A percentile compares a stretch with the other conserved stretches of the same genome.
Conservation (phyloP, 2,888 invertebrate genomes). For the Agrotis exclamationis region DNA sequence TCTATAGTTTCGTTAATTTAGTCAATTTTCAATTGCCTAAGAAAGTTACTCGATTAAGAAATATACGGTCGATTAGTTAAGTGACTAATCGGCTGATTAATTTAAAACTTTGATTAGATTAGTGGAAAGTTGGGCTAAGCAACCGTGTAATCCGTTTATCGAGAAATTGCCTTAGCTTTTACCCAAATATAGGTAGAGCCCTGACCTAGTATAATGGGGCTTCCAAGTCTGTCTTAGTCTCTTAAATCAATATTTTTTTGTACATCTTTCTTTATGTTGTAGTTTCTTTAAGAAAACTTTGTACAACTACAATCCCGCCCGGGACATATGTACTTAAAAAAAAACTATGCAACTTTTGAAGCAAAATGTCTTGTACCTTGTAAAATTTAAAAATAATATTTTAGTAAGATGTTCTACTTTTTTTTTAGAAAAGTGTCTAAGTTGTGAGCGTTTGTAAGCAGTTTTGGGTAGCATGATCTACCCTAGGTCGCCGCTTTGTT, state of each 20-base stretch:
- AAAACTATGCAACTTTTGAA: constrained; percentile 19
- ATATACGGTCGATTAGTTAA: constrained; percentile 31
- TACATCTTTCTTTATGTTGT: not conserved
- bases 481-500: no score
- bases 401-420: no score
- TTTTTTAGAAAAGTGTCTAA: no score
- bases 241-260: not conserved
- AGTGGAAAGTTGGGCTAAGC: constrained; percentile 29
- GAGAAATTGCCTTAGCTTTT: not conserved
- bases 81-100: constrained; percentile 44
- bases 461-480: no score
- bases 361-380: not conserved
- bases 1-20: constrained; percentile 37
- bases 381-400: constrained; percentile 7
- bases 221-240: not conserved
- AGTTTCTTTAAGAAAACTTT: constrained; percentile 9
- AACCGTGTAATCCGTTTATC: constrained; percentile 29
- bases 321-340: constrained; percentile 5
- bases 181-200: not conserved
- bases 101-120: constrained; percentile 52
- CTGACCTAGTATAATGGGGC: not conserved
- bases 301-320: not conserved
- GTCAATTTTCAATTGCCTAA: constrained; percentile 35
- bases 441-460: no score
- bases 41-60: constrained; percentile 43